phyloP scores from a whole-genome alignment of 2,113 vertebrate species.

The Rhea pennata region DNA sequence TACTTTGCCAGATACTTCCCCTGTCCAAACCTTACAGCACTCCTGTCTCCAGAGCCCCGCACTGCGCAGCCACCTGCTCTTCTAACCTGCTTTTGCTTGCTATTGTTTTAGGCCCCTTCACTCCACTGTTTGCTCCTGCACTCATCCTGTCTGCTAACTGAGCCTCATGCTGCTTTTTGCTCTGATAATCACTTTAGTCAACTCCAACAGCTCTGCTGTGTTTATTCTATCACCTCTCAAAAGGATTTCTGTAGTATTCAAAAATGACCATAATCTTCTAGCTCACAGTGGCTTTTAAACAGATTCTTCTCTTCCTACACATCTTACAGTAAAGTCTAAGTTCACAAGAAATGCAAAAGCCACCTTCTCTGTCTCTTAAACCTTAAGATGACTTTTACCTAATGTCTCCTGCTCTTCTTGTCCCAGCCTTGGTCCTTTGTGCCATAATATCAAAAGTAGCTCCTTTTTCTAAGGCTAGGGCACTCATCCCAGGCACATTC shows the following conservation, averaged over 20 bases:
- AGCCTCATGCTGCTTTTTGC: fast-evolving
- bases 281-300: background rate
- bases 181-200: background rate
- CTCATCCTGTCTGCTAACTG: fast-evolving
- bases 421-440: background rate
- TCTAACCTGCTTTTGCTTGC: background rate
- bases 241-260: fast-evolving
- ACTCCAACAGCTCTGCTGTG: background rate
- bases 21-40: background rate
- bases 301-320: background rate
- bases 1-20: background rate
- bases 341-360: background rate
- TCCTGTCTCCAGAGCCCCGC: background rate
- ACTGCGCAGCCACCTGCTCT: background rate
- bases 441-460: background rate
- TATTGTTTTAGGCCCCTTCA: background rate
- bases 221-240: background rate
- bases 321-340: background rate
- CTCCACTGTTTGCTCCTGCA: background rate
- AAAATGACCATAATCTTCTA: background rate
- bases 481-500: background rate
- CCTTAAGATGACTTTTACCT: background rate
- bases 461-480: background rate
- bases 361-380: background rate
- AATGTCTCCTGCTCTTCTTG: background rate